Evolutionary conservation across 2,797 vertebrate genomes (phyloP), one percentile per base, ranked within the genome.

Genomic region (Tamandua tetradactyla): DNA sequence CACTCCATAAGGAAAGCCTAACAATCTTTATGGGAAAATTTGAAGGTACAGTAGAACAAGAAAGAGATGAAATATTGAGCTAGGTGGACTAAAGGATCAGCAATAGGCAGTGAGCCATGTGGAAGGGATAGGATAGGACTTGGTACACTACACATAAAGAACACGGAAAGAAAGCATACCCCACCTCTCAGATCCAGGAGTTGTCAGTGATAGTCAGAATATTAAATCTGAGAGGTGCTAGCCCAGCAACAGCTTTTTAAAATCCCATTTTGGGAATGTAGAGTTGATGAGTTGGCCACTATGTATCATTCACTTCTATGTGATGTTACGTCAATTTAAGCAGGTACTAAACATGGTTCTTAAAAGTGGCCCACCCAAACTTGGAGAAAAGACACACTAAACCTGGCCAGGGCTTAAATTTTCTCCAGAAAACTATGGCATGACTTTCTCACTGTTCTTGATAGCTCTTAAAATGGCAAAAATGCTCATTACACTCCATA

Each of bases 361-460:
- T 25, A 37, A 44, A 42, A 62, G 64, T 23, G 80, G 68, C 69
- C 94, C 49, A 30, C 71, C 81, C 71, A 59, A 49, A 69, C 64
- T 49, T 71, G 80, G 83, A 82, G 42, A 78, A 88, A 94, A 84
- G 61, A 40, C 10, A 86, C 35, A 66, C 42, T 52, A 75, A 68
- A 23, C 3, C n/a, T 74, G 37, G 66, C 17, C 47, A 25, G 40
- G 61, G 12, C 57, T 82, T 79, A 62, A 55, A 62, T 40, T 71
- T 86, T 84, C 40, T 68, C 49, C 32, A 62, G 30, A 1, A 85
- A 68, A 55, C 4, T 23, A 7, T 12, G 10, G 18, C 40, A 61
- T 62, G 42, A 2, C 71, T 89, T 78, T 59, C 59, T 72, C 25
- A 7, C 8, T 20, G 18, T 79, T 74, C 32, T 62, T 11, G 37